These are phyloP conservation scores for Tetragnatha versicolor DNA, from an alignment of 1,140 invertebrate genomes.

Conservation along the genomic window DNA sequence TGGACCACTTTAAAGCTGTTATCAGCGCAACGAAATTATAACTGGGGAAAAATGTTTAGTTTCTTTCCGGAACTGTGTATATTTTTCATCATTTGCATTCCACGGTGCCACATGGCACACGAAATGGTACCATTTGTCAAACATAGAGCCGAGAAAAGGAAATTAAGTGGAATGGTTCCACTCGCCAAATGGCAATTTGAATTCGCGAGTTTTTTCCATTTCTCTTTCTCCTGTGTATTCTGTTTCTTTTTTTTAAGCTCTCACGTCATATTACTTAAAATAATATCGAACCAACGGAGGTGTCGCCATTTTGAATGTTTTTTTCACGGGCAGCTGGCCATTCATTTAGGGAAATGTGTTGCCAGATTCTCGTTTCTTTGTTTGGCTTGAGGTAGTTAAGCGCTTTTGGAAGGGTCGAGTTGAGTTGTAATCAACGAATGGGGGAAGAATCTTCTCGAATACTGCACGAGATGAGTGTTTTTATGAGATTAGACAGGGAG, in stretches of 20 bases:
- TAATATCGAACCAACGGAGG: neutral
- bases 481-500: too few species aligned
- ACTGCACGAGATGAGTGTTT: too few species aligned
- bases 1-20: conserved; percentile 27
- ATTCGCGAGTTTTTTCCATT: neutral
- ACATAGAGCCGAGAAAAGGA: conserved; percentile 29
- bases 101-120: neutral
- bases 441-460: too few species aligned
- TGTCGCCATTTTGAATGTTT: neutral
- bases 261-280: conserved; percentile 4
- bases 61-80: conserved; percentile 8
- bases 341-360: neutral
- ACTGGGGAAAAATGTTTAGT: conserved; percentile 1
- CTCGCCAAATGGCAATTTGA: conserved; percentile 13
- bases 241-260: neutral
- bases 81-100: conserved; percentile 33
- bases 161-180: conserved; percentile 25
- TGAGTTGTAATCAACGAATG: too few species aligned
- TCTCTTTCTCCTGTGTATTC: too few species aligned
- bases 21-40: conserved; percentile 38
- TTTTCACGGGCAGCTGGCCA: neutral
- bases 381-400: too few species aligned
- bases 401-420: too few species aligned
- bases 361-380: too few species aligned
- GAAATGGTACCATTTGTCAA: conserved; percentile 46